Base-by-base conservation (phyloP, 2,113 vertebrate species). In the Osmerus mordax region DNA sequence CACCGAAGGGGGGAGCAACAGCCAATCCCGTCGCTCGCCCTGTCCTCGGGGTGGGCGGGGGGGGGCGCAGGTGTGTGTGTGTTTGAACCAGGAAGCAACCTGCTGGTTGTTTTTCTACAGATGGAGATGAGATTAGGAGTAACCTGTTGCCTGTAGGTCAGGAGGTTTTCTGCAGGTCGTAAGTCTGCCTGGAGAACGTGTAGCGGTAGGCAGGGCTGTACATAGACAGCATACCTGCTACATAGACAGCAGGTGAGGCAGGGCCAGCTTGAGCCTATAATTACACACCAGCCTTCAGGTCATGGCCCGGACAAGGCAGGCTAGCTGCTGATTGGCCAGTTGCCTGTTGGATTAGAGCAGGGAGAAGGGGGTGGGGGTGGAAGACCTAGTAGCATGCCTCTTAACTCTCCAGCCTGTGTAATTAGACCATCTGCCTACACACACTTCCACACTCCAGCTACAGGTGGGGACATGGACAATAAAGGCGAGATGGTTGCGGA, bases 381-480 rank as follows among this genome's bases (percentile, higher is more conserved):
- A 78, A 77, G 92, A 90, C 67, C 77, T 81, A 73, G 88, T 83
- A 90, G 88, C 81, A 86, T 84, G 88, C 90, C 83, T 90, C 90
- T 90, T 86, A 84, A 80, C 91, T 92, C 88, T 87, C 81, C 59
- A 63, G 91, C 80, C 89, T 81, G 85, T 90, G 85, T 91, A 95
- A 97, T 98, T 94, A 96, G 90, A 91, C 93, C 91, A 92, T 81
- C 91, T 94, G 93, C 86, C 91, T 88, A 74, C 75, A 77, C 62
- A 36, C 69, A 71, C 71, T 76, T 72, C 78, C 60, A 54, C 53
- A n/a, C 29, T 71, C 32, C 67, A 69, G 79, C 75, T 9, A 75
- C 85, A 86, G 83, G 86, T 88, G 82, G 9, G 32, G 62, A 64
- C 0, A 64, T 8, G 9, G 21, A 60, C n/a, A 5, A 21, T 9